Evolutionary conservation across 2,113 vertebrate species (phyloP).

Genomic region (Chloropsis cyanopogon): DNA sequence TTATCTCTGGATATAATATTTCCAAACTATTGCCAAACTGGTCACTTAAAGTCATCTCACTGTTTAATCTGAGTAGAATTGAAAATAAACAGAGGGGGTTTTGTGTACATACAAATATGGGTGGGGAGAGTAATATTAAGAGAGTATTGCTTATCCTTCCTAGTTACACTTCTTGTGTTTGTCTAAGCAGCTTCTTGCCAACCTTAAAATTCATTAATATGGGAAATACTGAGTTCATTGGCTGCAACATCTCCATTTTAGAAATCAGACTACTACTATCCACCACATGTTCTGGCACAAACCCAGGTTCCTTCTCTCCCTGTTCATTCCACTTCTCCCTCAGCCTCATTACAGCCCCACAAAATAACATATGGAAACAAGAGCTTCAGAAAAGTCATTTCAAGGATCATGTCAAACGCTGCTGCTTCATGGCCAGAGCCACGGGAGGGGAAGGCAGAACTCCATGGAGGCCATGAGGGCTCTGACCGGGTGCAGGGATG

Average conservation of each 20-base stretch:
- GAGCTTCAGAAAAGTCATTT: neutral
- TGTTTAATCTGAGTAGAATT: neutral
- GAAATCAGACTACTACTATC: neutral
- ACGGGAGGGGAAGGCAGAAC: neutral
- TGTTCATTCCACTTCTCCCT: neutral
- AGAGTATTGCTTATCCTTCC: neutral
- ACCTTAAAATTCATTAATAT: neutral
- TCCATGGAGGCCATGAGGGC: neutral
- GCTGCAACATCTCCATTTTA: neutral
- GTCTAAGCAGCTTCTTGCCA: neutral
- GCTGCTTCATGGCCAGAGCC: neutral
- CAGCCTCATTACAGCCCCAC: neutral
- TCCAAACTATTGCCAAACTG: neutral
- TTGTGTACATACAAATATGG: neutral
- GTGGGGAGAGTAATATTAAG: neutral
- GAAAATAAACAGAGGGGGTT: neutral
- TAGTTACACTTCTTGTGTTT: neutral
- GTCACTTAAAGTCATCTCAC: neutral
- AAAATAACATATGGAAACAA: neutral
- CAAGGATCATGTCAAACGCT: neutral
- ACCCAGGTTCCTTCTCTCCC: neutral
- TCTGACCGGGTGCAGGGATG: neutral
- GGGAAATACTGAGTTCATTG: slow-evolving; percentile 10
- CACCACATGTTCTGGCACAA: neutral
- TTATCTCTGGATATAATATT: neutral